Evolutionary conservation across 2,888 invertebrate species (phyloP).

Genomic region (Melieria crassipennis): DNA sequence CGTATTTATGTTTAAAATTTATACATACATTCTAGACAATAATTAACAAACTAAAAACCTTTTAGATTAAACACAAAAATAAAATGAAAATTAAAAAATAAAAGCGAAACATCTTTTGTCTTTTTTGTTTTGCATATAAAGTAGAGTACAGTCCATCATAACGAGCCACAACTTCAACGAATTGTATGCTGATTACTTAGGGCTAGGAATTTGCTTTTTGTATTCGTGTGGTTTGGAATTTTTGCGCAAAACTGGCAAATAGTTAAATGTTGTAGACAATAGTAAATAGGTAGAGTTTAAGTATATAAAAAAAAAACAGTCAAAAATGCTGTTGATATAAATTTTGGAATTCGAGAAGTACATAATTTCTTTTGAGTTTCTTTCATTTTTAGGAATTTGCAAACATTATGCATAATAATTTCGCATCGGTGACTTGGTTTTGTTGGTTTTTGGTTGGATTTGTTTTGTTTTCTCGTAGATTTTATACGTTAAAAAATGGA

Average conservation of each 20-base stretch:
- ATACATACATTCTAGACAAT: too few species aligned
- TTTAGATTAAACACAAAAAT: too few species aligned
- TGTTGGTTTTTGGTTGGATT: conserved; percentile 41
- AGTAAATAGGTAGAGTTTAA: background rate
- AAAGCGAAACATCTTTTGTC: too few species aligned
- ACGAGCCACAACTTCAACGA: too few species aligned
- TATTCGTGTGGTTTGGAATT: conserved; percentile 48
- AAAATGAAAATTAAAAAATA: too few species aligned
- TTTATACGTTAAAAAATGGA: conserved; percentile 37
- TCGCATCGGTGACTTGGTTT: background rate
- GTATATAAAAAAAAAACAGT: conserved; percentile 4
- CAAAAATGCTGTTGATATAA: background rate
- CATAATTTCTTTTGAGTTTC: conserved; percentile 23
- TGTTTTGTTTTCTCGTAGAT: conserved; percentile 43
- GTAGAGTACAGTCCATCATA: too few species aligned
- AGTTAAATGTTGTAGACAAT: background rate
- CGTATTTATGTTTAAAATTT: too few species aligned
- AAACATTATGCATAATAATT: too few species aligned
- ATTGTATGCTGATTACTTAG: too few species aligned
- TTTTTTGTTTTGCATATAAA: too few species aligned
- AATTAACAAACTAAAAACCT: too few species aligned
- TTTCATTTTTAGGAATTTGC: background rate
- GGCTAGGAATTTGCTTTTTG: too few species aligned
- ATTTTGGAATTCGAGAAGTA: conserved; percentile 13
- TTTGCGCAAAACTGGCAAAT: conserved; percentile 33